A percentile compares a stretch with the other conserved stretches of the same genome.
phyloP scores from a whole-genome alignment of 2,888 invertebrate genomes.

The Nymphalis polychloros region DNA sequence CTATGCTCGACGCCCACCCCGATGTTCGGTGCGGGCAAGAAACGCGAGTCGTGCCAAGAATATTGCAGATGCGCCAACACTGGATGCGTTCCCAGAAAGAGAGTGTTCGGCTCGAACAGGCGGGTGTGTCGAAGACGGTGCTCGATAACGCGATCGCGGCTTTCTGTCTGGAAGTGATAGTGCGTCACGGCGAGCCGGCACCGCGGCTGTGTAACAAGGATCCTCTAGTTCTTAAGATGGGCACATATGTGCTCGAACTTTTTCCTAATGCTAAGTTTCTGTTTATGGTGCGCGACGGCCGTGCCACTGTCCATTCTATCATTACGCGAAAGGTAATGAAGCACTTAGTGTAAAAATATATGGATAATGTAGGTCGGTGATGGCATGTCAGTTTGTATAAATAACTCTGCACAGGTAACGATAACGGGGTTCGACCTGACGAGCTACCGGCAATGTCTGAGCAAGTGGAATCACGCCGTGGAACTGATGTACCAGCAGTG shows the following conservation, averaged over 20 bases:
- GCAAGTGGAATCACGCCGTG: conserved; percentile 98
- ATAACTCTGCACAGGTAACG: conserved; percentile 59
- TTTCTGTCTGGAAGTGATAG: conserved; percentile 97
- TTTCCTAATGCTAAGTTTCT: conserved; percentile 99
- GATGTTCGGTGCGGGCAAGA: conserved; percentile 98
- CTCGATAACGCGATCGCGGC: conserved; percentile 97
- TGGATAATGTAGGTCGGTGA: too few species aligned
- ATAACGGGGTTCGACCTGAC: conserved; percentile 97
- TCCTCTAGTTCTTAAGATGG: conserved; percentile 98
- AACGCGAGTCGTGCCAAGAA: conserved; percentile 96
- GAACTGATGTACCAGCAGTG: conserved; percentile 97
- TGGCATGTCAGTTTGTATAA: too few species aligned
- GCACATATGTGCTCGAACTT: conserved; percentile 93
- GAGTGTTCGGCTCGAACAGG: conserved; percentile 93
- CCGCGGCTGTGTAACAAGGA: conserved; percentile 99
- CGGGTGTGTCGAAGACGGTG: conserved; percentile 95
- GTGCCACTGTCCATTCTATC: conserved; percentile 99
- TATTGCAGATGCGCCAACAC: conserved; percentile 96
- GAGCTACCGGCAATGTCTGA: conserved; percentile 96
- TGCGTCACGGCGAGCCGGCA: conserved; percentile 97
- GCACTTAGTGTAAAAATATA: too few species aligned
- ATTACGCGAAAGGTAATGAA: conserved; percentile 92
- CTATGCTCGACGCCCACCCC: conserved; percentile 99
- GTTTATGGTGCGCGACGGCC: conserved; percentile 98
- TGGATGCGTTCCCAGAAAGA: conserved; percentile 98